Conservation (phyloP, 2,888 invertebrate species). For the Volucella inflata region DNA sequence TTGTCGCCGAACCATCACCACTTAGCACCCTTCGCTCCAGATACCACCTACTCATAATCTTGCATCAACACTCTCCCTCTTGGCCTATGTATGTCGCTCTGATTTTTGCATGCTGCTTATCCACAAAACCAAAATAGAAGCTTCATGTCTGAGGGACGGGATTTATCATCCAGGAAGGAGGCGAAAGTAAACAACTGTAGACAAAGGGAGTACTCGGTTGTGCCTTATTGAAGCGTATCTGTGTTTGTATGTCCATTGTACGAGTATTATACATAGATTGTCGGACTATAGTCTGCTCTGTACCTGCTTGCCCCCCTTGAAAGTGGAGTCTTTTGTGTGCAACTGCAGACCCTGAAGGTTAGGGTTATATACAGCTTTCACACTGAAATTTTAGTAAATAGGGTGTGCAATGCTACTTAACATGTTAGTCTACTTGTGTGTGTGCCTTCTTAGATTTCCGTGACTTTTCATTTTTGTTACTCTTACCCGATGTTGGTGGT, state of each 20-base stretch:
- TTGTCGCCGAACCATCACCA: slow-evolving; percentile 51
- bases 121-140: slow-evolving; percentile 37
- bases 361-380: slow-evolving; percentile 66
- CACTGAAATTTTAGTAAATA: slow-evolving; percentile 37
- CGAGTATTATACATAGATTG: slow-evolving; percentile 23
- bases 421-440: background rate
- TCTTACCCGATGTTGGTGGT: slow-evolving; percentile 12
- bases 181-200: slow-evolving; percentile 53
- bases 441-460: slow-evolving; percentile 53
- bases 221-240: slow-evolving; percentile 73
- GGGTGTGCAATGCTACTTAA: slow-evolving; percentile 35
- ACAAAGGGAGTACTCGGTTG: slow-evolving; percentile 43
- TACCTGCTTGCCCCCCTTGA: slow-evolving; percentile 4
- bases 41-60: slow-evolving; percentile 2
- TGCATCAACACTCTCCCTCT: background rate
- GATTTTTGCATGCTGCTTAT: slow-evolving; percentile 45
- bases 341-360: slow-evolving; percentile 69
- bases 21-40: slow-evolving; percentile 4
- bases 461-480: slow-evolving; percentile 65
- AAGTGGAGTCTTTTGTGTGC: slow-evolving; percentile 55
- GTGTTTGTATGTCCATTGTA: slow-evolving; percentile 71
- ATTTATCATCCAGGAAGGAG: slow-evolving; percentile 56
- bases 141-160: background rate
- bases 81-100: background rate
- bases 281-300: slow-evolving; percentile 8